Base-by-base conservation (phyloP, 2,888 invertebrate species). In the Lithophane ornitopus region DNA sequence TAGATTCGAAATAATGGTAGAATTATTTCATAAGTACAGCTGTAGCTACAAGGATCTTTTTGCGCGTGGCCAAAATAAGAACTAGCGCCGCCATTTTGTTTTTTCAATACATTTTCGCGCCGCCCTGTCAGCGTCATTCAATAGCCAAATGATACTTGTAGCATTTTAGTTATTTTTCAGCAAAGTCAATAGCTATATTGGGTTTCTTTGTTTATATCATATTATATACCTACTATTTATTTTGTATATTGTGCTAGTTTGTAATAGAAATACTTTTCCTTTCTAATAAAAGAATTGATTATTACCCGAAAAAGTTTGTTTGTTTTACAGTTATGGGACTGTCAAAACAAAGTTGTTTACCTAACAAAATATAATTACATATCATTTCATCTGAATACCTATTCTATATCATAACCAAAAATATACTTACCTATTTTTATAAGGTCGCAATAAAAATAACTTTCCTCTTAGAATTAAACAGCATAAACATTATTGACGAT, bases 401-500 rank as follows among this genome's bases (percentile, higher is more conserved):
- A 26, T 26, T 19, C 14, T n/a, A 14, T 46, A 26, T 16, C 49
- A 69, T 34, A n/a, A 46, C 58, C 6, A 44, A 19, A 70, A 22
- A 44, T 14, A n/a, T 4, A 26, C 7, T 2, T 8, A 56, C 7
- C 4, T 8, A 56, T 26, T 58, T 69, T 46, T 7, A 16, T 16
- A n/a, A 46, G 3, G n/a, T 19, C 26, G 26, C n/a, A 70, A 28
- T 67, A 26, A 54, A 71, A 67, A 54, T 28, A 68, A 28, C 41
- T 41, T 41, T 11, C 4, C 1, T 68, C 12, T 44, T 8, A n/a
- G 41, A 41, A 67, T 26, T 39, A 52, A 7, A 39, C 22, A 28
- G 12, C 11, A 52, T 22, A 52, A 71, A 71, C 22, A 41, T 41
- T 26, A 71, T n/a, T 68, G 28, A 12, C 41, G 22, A 14, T 9